Base-by-base conservation (phyloP, 2,113 vertebrate genomes). In the Meriones unguiculatus region DNA sequence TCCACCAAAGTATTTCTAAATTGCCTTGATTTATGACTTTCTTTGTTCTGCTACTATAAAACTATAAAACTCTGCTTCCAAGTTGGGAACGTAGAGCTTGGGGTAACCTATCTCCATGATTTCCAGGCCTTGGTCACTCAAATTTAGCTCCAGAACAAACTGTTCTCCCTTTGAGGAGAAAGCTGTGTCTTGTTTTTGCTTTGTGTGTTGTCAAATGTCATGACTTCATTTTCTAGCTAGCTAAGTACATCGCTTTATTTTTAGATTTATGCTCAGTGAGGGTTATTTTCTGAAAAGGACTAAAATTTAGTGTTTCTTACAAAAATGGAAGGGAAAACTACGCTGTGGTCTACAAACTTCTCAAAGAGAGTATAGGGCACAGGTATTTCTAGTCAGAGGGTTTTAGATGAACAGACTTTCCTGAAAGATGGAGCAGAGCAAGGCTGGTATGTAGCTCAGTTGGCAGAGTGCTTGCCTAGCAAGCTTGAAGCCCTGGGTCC, bases 321-420 rank as follows among this genome's bases (percentile, higher is more conserved):
- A 52, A 82, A 30, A 25, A 41, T 91, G 46, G 41, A 91, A 38
- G 54, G 22, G 67, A 77, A 62, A 87, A 32, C 32, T 57, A 20
- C n/a, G 50, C 3, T 73, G 28, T 70, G 12, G 13, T 85, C 1
- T 67, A 3, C 84, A 13, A 81, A 85, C 41, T 62, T 92, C 54
- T 93, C 54, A 87, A 62, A 62, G 64, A 87, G n/a, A 72, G 73
- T n/a, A 41, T 2, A 92, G 46, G n/a, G 14, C 14, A 64, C 35
- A 81, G 32, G 32, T 72, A 91, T 93, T 97, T 95, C 62, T 91
- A 92, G 46, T 91, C 92, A 76, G 89, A 88, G 89, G 35, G 73
- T 86, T 84, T 64, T 84, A 84, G 59, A 28, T 38, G 62, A 62
- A 41, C 24, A 84, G 17, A 50, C 62, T 32, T 86, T 32, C 28